Base-by-base conservation (phyloP, 2,113 vertebrate genomes). In the Pseudorhombus dupliciocellatus region DNA sequence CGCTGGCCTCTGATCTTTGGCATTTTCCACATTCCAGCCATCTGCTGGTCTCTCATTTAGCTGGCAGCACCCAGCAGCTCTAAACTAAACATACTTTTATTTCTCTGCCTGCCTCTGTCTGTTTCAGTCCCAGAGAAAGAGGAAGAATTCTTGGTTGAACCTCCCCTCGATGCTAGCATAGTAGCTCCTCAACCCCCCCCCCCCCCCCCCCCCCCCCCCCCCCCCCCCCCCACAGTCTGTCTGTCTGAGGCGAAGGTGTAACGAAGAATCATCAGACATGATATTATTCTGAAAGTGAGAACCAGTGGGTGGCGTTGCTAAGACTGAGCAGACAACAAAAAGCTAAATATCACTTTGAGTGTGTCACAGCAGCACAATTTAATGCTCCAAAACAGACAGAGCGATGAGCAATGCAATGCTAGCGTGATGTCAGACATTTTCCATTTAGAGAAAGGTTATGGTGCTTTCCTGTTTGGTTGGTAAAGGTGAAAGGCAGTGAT, bases 11-110 rank as follows among this genome's bases (percentile, higher is more conserved):
- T 85, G 86, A 90, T 85, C 89, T 89, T 74, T 81, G 69, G 55
- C 84, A 86, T 86, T 88, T 90, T 87, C 76, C 12, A 74, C 87
- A 89, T 91, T 91, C 90, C 90, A 86, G 60, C 83, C 86, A 90
- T 91, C 79, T 87, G 84, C 80, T 83, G 70, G 54, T 70, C 81
- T 87, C 58, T 90, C 84, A 86, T 87, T 90, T 90, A 75, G 71
- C 59, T 78, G 70, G 84, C 76, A 88, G 67, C 73, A 46, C 51
- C 18, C 69, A 68, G 68, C 75, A 61, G 66, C 77, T 66, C 77
- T 60, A 77, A 66, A 80, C 73, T 50, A 61, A 77, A 81, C 74
- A 79, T 31, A 51, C 68, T 73, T 83, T 62, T 73, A 55, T 72
- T 73, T 51, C 69, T 56, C 26, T 66, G 31, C 42, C 71, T 57